phyloP scores from a whole-genome alignment of 1,140 invertebrate species.

The Homarus americanus region DNA sequence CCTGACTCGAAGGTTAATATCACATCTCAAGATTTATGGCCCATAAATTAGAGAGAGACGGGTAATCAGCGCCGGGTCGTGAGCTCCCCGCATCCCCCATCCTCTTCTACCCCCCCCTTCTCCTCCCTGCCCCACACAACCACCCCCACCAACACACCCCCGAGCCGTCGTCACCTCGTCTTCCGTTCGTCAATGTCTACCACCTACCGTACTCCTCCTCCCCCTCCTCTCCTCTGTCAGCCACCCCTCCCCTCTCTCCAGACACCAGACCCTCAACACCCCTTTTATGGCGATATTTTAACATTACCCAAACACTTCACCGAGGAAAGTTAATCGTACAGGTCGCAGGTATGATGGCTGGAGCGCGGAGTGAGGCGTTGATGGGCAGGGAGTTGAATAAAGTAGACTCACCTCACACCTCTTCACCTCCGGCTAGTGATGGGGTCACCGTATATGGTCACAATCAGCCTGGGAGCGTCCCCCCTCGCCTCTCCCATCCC shows the following conservation, averaged over 20 bases:
- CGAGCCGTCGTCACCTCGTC: constrained; percentile 24
- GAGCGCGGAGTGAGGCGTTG: too few species aligned
- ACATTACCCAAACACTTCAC: too few species aligned
- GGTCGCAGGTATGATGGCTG: too few species aligned
- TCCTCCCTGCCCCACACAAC: not conserved
- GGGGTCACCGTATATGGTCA: too few species aligned
- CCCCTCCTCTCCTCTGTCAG: not conserved
- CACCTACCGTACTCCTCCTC: not conserved
- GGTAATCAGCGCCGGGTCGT: constrained; percentile 37
- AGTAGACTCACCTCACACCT: too few species aligned
- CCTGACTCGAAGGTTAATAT: constrained; percentile 39
- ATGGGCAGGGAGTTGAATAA: too few species aligned
- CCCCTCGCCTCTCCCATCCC: too few species aligned
- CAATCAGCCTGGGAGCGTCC: too few species aligned
- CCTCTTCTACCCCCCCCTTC: too few species aligned
- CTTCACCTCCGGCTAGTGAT: too few species aligned
- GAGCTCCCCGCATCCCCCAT: not conserved
- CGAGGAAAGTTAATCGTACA: too few species aligned
- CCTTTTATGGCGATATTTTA: too few species aligned
- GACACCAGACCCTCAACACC: not conserved
- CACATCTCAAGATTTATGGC: constrained; percentile 47
- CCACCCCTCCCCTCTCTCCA: not conserved
- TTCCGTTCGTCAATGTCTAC: constrained; percentile 15
- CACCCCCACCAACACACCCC: not conserved
- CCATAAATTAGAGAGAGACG: constrained; percentile 40